A percentile compares a stretch with the other conserved stretches of the same genome.
Conservation (phyloP, 2,113 vertebrate genomes). For the Cygnus buccinator region DNA sequence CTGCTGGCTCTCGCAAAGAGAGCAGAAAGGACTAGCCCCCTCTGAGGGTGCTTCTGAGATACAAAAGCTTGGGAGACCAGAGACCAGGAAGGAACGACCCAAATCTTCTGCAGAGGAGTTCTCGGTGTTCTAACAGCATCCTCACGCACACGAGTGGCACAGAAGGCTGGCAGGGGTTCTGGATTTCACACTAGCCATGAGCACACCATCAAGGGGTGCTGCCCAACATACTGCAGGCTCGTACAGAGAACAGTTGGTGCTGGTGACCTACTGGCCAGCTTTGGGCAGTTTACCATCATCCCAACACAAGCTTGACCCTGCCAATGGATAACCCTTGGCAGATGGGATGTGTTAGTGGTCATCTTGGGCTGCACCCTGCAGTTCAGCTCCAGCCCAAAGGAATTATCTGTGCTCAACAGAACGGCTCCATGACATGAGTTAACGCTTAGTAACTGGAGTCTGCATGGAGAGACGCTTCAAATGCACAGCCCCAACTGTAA, state of each 20-base stretch:
- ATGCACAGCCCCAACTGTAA: neutral
- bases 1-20: neutral
- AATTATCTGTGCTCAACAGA: neutral
- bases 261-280: neutral
- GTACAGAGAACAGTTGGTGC: neutral
- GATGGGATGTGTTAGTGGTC: neutral
- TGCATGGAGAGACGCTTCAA: neutral
- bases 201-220: neutral
- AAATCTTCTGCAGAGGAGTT: neutral
- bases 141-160: fast-evolving
- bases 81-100: neutral
- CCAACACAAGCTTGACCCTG: fast-evolving
- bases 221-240: fast-evolving
- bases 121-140: too few species aligned
- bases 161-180: neutral
- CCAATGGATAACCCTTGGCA: neutral
- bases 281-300: neutral
- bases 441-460: fast-evolving
- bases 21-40: neutral
- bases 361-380: neutral
- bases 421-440: neutral
- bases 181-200: fast-evolving
- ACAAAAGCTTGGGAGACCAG: neutral
- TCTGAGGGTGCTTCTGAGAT: neutral
- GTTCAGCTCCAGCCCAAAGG: neutral